Evolutionary conservation across 2,888 invertebrate species (phyloP).

Genomic region (Drosophila koepferae): DNA sequence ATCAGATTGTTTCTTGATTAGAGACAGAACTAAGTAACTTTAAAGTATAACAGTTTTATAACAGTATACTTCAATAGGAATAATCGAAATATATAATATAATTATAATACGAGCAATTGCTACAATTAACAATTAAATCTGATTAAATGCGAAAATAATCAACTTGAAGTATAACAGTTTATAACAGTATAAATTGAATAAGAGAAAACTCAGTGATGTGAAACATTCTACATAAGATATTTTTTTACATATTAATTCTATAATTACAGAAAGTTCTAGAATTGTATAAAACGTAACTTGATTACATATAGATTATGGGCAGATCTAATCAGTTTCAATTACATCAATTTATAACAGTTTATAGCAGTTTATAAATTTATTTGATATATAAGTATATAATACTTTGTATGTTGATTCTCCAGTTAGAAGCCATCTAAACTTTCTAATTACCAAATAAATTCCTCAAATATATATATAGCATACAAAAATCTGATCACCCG

Average conservation of each 20-base stretch:
- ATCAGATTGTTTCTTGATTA: not conserved
- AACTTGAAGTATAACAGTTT: not conserved
- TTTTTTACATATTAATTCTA: too few species aligned
- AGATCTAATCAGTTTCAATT: not conserved
- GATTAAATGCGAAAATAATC: not conserved
- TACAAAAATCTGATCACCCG: not conserved
- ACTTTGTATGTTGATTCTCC: not conserved
- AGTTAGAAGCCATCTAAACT: not conserved
- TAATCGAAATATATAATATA: not conserved
- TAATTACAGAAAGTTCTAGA: too few species aligned
- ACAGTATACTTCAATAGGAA: not conserved
- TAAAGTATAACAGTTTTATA: constrained; percentile 3
- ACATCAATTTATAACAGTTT: not conserved
- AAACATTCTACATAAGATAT: too few species aligned
- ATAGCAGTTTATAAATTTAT: not conserved
- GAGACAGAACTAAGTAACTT: not conserved
- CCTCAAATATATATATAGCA: not conserved
- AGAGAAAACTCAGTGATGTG: not conserved
- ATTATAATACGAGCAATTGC: not conserved
- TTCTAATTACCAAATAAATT: not conserved
- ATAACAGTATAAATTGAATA: not conserved
- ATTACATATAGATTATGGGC: too few species aligned
- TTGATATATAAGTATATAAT: not conserved
- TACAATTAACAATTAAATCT: not conserved
- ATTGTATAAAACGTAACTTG: too few species aligned